A percentile compares a stretch with the other conserved stretches of the same genome.
Evolutionary conservation across 2,888 invertebrate genomes (phyloP).

Genomic region (Drosophila fulvimacula): DNA sequence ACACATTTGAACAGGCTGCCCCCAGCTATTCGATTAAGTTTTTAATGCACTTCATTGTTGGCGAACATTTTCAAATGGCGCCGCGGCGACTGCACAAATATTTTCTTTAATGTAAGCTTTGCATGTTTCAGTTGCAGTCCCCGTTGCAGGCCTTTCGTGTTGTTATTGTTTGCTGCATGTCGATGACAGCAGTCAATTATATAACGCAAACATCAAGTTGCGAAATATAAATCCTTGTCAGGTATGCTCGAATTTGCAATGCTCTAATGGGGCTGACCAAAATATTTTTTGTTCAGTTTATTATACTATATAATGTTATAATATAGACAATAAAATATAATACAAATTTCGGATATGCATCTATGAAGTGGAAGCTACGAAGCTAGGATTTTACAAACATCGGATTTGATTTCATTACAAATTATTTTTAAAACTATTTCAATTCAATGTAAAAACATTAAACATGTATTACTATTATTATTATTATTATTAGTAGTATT

Average conservation of each 20-base stretch:
- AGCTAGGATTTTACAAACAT: no score
- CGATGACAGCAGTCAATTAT: conserved; percentile 78
- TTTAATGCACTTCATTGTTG: conserved; percentile 78
- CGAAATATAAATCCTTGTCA: not conserved
- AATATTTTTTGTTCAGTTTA: no score
- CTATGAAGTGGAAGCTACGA: no score
- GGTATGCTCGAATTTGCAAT: not conserved
- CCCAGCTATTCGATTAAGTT: conserved; percentile 70
- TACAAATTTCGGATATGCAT: not conserved
- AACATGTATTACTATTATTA: no score
- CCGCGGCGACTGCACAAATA: conserved; percentile 73
- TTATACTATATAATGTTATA: not conserved
- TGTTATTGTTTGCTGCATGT: conserved; percentile 24
- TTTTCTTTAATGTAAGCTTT: conserved; percentile 76
- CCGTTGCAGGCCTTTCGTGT: conserved; percentile 23
- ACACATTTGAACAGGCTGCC: conserved; percentile 53
- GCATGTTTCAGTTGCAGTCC: conserved; percentile 66
- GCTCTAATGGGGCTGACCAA: conserved; percentile 12
- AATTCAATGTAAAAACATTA: no score
- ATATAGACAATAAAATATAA: not conserved
- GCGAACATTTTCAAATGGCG: conserved; percentile 63
- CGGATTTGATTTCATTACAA: no score
- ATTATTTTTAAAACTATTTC: no score
- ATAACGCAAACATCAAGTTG: conserved; percentile 67
- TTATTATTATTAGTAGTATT: no score